These are phyloP conservation scores for Neodiprion lecontei DNA, from an alignment of 1,140 invertebrate genomes.

Conservation along the genomic window DNA sequence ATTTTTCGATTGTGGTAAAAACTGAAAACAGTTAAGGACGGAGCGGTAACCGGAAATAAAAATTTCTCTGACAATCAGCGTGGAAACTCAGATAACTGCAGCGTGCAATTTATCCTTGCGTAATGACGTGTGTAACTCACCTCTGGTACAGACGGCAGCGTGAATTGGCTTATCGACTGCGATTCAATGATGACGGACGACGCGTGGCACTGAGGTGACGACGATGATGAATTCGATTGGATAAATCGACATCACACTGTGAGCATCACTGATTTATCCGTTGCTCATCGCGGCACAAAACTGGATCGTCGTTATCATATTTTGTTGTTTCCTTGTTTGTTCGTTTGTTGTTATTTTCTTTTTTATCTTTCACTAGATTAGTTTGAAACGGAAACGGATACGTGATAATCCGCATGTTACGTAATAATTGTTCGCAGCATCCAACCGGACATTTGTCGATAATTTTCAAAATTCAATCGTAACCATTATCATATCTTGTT, in stretches of 20 bases:
- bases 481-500: too few relatives aligned
- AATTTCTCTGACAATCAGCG: too few relatives aligned
- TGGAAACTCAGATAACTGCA: background rate
- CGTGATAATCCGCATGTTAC: too few relatives aligned
- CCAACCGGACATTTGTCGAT: too few relatives aligned
- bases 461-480: too few relatives aligned
- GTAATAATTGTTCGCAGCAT: too few relatives aligned
- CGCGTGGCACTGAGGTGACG: constrained; percentile 35
- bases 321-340: too few relatives aligned
- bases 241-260: constrained; percentile 20
- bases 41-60: background rate
- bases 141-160: constrained; percentile 53
- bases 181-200: constrained; percentile 27
- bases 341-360: too few relatives aligned
- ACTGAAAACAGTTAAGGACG: too few relatives aligned
- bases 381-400: too few relatives aligned
- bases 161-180: constrained; percentile 36
- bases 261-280: constrained; percentile 27
- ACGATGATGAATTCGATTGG: constrained; percentile 42
- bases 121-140: constrained; percentile 36
- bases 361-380: too few relatives aligned
- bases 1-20: too few relatives aligned
- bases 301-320: background rate
- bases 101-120: background rate
- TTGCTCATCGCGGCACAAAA: constrained; percentile 31